Evolutionary conservation across 2,888 invertebrate genomes (phyloP), one percentile per base, ranked within the genome.

Genomic region (Meteorus cinctellus): DNA sequence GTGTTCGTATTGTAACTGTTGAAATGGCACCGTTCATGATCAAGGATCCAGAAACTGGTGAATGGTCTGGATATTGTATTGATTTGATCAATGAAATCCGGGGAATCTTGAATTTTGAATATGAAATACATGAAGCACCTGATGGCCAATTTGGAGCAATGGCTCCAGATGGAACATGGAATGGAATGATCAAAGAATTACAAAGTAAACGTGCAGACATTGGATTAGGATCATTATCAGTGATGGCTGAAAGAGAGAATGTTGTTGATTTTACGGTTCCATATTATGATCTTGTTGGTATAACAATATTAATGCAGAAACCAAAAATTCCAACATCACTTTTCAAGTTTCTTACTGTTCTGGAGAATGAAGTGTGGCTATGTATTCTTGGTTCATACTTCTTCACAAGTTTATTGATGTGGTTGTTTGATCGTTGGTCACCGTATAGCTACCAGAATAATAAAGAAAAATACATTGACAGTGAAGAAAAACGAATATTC

Each of bases 191-290:
- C 29, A 94, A 93, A 85, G 96, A 95, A 85, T 90, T 96, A 29
- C 93, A 95, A 74, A 95, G 96, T 84, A 95, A 96, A 91, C 92
- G 93, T 83, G 98, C 98, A 0, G 98, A 99, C 87, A 97, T 99
- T 81, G 98, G 96, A 0, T 90, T 99, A 10, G 97, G 97, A 1
- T 96, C 98, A 0, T 92, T 99, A 87, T 97, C 98, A 0, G 98
- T 99, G 0, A 98, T 98, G 97, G 98, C 98, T 0, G 98, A 98
- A 86, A 91, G 99, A 51, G 98, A 98, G 90, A 97, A 96, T 86
- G 97, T 98, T 0, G 97, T 99, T 1, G 99, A 99, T 90, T 99
- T 98, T 88, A 99, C 99, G 0, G 97, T 99, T 0, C 98, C 99
- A 0, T 99, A 97, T 89, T 99, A 99, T 90, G 99, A 99, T 91